phyloP scores from a whole-genome alignment of 2,797 vertebrate genomes.

The Etheostoma perlongum region DNA sequence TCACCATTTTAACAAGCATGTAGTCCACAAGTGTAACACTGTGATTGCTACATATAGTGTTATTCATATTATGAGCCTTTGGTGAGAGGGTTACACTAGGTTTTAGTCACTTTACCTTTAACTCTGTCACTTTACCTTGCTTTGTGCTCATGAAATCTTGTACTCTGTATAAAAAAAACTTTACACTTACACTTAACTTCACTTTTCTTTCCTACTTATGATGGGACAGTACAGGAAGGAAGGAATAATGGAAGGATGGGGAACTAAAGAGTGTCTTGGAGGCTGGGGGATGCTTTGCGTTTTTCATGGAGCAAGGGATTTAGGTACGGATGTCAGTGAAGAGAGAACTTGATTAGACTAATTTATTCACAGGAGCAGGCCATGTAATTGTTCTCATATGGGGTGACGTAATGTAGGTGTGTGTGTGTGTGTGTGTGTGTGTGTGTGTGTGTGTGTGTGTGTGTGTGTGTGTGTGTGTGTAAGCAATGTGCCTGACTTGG shows the following conservation, averaged over 20 bases:
- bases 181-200: not conserved
- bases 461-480: not conserved
- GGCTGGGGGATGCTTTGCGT: conserved; percentile 34
- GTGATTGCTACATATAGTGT: no score
- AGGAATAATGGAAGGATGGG: conserved; percentile 44
- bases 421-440: conserved; percentile 36
- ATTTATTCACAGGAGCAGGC: conserved; percentile 74
- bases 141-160: not conserved
- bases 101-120: not conserved
- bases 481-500: conserved; percentile 5
- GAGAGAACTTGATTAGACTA: conserved; percentile 70
- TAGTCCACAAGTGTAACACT: no score
- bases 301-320: conserved; percentile 59
- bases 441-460: conserved; percentile 21
- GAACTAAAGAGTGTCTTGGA: conserved; percentile 16
- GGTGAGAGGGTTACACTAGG: no score
- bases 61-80: no score
- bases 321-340: conserved; percentile 71
- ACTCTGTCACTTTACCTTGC: not conserved
- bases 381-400: conserved; percentile 76
- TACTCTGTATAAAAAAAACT: not conserved
- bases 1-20: no score
- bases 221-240: conserved; percentile 38
- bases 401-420: conserved; percentile 27
- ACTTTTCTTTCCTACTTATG: not conserved